phyloP scores from a whole-genome alignment of 2,888 invertebrate species.

The Nasonovia ribisnigri region DNA sequence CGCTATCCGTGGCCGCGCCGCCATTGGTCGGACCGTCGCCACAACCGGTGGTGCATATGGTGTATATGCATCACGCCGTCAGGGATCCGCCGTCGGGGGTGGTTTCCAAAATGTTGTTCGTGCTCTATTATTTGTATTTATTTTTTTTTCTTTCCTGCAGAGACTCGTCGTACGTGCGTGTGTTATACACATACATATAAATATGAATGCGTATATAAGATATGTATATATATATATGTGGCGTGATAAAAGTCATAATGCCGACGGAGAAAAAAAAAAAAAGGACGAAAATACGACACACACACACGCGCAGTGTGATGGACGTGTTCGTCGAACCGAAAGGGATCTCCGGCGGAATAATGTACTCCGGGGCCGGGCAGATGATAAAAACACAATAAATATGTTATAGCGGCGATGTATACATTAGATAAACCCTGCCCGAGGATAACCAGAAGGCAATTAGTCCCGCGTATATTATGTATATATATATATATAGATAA shows the following conservation, averaged over 20 bases:
- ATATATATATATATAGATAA: neutral
- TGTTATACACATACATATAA: neutral
- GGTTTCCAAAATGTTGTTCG: conserved; percentile 26
- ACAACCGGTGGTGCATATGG: conserved; percentile 51
- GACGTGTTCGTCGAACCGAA: conserved; percentile 64
- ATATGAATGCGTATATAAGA: neutral
- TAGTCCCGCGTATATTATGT: conserved; percentile 44
- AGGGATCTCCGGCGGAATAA: conserved; percentile 50
- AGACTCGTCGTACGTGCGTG: neutral
- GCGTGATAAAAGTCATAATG: conserved; percentile 62
- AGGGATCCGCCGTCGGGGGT: conserved; percentile 44
- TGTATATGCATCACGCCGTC: neutral
- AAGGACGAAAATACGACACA: conserved; percentile 13
- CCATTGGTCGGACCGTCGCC: conserved; percentile 52
- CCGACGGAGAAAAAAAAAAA: conserved; percentile 34
- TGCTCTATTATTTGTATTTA: neutral
- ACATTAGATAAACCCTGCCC: conserved; percentile 61
- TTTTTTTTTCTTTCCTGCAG: neutral
- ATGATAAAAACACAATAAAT: conserved; percentile 64
- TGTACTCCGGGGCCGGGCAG: conserved; percentile 30
- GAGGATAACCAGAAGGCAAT: conserved; percentile 65
- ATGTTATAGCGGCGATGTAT: conserved; percentile 43
- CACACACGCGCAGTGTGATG: conserved; percentile 29
- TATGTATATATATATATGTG: neutral
- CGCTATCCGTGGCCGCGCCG: neutral